Percentiles rank a stretch among this genome's conserved stretches.
Evolutionary conservation across 2,113 vertebrate species (phyloP).

Genomic region (Melanotaenia duboulayi): DNA sequence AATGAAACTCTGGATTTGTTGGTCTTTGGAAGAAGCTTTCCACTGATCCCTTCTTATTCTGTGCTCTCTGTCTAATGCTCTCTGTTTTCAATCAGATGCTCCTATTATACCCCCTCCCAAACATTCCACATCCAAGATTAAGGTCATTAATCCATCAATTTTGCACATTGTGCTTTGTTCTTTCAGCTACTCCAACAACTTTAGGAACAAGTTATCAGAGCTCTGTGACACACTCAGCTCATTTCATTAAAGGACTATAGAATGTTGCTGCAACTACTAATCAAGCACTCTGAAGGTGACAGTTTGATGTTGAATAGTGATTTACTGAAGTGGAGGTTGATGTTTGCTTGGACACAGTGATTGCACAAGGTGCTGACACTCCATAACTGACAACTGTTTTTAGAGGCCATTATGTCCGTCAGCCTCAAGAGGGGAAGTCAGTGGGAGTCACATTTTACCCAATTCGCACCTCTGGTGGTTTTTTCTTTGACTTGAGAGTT

Average conservation of each 20-base stretch:
- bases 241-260: constrained; percentile 59
- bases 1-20: constrained; percentile 61
- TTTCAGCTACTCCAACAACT: constrained; percentile 17
- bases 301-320: constrained; percentile 25
- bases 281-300: constrained; percentile 42
- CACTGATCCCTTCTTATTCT: constrained; percentile 51
- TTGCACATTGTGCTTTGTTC: constrained; percentile 3
- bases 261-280: constrained; percentile 34
- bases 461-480: neutral
- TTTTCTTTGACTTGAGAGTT: neutral
- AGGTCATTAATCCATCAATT: constrained; percentile 21
- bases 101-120: constrained; percentile 13
- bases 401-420: constrained; percentile 28
- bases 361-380: constrained; percentile 41
- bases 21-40: constrained; percentile 42
- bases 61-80: constrained; percentile 5
- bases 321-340: constrained; percentile 39
- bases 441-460: constrained; percentile 10
- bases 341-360: constrained; percentile 33
- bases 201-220: constrained; percentile 22
- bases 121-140: constrained; percentile 3
- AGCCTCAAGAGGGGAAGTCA: constrained; percentile 27
- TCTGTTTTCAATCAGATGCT: constrained; percentile 16
- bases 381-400: constrained; percentile 29
- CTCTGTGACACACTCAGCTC: constrained; percentile 29